Percentiles rank a stretch among this genome's conserved stretches.
phyloP scores from a whole-genome alignment of 2,113 vertebrate species.

The Procavia capensis region DNA sequence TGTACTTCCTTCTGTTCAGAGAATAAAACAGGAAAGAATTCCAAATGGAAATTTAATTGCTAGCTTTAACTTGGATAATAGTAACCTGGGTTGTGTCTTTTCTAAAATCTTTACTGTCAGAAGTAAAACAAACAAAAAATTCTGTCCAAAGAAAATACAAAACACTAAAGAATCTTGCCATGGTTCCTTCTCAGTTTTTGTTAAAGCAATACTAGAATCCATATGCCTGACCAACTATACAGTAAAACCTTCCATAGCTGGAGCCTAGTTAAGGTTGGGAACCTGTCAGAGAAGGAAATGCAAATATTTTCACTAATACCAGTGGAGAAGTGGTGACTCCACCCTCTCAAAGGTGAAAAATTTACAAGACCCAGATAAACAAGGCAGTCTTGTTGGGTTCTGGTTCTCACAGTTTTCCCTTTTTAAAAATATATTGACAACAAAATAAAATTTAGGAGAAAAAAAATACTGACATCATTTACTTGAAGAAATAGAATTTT shows the following conservation, averaged over 20 bases:
- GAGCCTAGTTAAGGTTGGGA: too few species aligned
- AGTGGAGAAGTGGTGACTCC: too few species aligned
- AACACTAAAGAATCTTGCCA: background rate
- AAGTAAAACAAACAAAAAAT: background rate
- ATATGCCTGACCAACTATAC: background rate
- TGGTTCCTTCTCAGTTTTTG: background rate
- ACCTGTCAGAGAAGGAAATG: too few species aligned
- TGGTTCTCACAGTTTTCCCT: too few species aligned
- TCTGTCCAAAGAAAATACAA: background rate
- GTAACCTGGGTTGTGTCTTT: background rate
- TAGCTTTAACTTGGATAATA: background rate
- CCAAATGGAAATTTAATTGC: background rate
- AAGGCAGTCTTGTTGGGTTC: too few species aligned
- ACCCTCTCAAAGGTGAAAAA: too few species aligned
- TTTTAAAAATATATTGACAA: too few species aligned
- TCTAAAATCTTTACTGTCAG: background rate
- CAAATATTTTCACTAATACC: too few species aligned
- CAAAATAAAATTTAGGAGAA: too few species aligned
- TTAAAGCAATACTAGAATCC: background rate
- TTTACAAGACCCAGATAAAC: too few species aligned
- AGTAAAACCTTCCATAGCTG: too few species aligned
- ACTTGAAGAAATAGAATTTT: background rate
- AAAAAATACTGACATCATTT: background rate
- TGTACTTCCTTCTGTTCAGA: background rate
- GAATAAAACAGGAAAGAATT: slow-evolving; percentile 3